phyloP scores from a whole-genome alignment of 2,113 vertebrate species.

The Podarcis muralis region DNA sequence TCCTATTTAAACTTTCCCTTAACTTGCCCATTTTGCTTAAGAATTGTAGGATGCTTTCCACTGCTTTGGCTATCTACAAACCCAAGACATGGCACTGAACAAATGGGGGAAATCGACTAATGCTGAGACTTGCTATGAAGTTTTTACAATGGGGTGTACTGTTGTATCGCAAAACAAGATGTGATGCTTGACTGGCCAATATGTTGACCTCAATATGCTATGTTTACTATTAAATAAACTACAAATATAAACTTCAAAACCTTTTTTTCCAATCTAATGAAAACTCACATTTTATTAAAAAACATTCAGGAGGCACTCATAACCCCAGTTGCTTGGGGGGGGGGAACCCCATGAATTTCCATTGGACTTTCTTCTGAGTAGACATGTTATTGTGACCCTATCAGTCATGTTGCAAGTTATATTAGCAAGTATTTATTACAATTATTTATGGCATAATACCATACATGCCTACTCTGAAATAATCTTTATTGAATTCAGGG shows the following conservation, averaged over 20 bases:
- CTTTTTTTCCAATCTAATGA: neutral
- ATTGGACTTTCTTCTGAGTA: neutral
- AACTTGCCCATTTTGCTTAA: slow-evolving; percentile 49
- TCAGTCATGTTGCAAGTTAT: neutral
- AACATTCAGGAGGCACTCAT: neutral
- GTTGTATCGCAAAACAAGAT: neutral
- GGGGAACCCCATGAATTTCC: neutral
- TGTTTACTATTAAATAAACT: neutral
- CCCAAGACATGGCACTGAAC: slow-evolving; percentile 58
- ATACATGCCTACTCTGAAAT: no score
- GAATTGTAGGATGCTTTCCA: slow-evolving; percentile 53
- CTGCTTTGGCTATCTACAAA: slow-evolving; percentile 59
- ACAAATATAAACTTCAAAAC: neutral
- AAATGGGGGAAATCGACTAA: slow-evolving; percentile 42
- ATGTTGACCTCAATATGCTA: neutral
- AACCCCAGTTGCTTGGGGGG: no score
- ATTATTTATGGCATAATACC: no score
- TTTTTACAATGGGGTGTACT: neutral
- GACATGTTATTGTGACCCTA: no score
- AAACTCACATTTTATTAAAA: neutral
- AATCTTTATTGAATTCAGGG: neutral
- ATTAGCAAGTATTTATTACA: neutral
- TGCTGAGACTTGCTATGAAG: slow-evolving; percentile 1
- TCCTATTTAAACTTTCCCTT: slow-evolving; percentile 36
- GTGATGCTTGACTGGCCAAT: neutral